phyloP scores from a whole-genome alignment of 2,797 vertebrate species.

The Hafferia zeledoni region DNA sequence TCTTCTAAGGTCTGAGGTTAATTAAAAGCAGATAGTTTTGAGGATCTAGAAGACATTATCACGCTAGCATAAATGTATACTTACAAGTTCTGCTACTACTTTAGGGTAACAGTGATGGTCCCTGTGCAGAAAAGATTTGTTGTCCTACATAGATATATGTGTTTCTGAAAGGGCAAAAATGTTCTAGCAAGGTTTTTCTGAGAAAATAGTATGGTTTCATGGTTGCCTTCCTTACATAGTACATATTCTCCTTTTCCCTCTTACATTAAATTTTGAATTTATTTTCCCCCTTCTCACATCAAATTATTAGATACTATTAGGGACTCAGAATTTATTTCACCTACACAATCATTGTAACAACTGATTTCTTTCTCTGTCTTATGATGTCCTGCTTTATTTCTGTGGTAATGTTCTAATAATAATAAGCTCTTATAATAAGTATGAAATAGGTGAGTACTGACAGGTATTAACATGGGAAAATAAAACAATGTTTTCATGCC shows the following conservation, averaged over 20 bases:
- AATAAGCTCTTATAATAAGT: background rate
- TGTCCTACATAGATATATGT: background rate
- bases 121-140: background rate
- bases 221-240: background rate
- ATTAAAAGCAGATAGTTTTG: background rate
- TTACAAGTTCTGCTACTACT: background rate
- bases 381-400: background rate
- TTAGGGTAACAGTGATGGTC: background rate
- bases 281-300: fast-evolving
- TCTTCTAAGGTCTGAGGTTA: background rate
- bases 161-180: background rate
- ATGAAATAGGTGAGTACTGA: background rate
- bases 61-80: background rate
- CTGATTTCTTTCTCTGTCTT: background rate
- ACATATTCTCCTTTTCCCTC: background rate
- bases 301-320: background rate
- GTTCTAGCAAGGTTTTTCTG: background rate
- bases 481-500: background rate
- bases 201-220: background rate
- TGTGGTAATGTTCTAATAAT: background rate
- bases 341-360: background rate
- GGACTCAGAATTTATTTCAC: background rate
- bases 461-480: background rate
- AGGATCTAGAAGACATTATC: background rate
- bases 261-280: background rate